These are phyloP conservation scores for Dicaeum eximium DNA, from an alignment of 2,113 vertebrate species.

Conservation along the genomic window DNA sequence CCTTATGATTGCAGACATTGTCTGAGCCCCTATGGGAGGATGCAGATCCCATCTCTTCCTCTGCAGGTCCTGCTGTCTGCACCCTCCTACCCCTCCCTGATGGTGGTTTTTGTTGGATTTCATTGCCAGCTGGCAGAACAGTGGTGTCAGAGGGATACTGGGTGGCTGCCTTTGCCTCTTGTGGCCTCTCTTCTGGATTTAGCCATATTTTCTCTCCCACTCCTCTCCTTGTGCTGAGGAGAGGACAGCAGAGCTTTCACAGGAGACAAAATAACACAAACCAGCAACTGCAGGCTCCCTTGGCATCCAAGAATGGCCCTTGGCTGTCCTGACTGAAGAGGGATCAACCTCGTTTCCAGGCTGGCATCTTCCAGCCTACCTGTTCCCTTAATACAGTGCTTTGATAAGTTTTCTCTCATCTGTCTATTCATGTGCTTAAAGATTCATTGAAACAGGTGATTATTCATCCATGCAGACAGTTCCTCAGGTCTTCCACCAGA, in stretches of 20 bases:
- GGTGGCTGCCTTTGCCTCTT: not conserved
- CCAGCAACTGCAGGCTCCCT: not conserved
- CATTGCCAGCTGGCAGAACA: not conserved
- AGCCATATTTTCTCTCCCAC: not conserved
- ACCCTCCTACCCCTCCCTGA: not conserved
- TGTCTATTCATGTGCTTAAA: not conserved
- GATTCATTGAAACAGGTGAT: not conserved
- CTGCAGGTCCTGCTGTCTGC: not conserved
- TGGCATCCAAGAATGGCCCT: not conserved
- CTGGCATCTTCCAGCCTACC: not conserved
- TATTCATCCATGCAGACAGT: not conserved
- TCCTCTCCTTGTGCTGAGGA: not conserved
- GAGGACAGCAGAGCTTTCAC: not conserved
- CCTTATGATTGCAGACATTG: not conserved
- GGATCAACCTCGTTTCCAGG: not conserved
- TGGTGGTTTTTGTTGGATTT: not conserved
- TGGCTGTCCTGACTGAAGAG: not conserved
- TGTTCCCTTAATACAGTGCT: not conserved
- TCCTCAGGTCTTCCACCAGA: slow-evolving; percentile 11
- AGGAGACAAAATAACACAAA: not conserved
- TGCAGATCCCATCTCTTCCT: not conserved
- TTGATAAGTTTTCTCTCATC: not conserved
- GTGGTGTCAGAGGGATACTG: not conserved
- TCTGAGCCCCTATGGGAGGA: not conserved
- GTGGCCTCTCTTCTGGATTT: not conserved